Percentiles rank a stretch among this genome's conserved stretches.
Evolutionary conservation across 2,888 invertebrate genomes (phyloP).

Genomic region (Carpatolechia fugitivella): DNA sequence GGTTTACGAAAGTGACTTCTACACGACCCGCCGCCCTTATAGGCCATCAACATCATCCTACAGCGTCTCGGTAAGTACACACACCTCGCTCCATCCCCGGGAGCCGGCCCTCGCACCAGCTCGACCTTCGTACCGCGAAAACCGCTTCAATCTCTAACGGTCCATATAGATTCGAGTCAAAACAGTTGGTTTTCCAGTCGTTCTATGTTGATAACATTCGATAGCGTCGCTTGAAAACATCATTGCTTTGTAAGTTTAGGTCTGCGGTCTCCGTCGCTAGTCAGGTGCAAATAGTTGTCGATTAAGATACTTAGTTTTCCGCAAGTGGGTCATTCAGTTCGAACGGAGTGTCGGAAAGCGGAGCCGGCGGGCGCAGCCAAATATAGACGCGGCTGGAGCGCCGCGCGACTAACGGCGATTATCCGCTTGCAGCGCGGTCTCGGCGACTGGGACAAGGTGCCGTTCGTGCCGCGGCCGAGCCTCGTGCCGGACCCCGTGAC

Average conservation of each 20-base stretch:
- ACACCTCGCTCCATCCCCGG: constrained; percentile 58
- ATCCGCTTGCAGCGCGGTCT: constrained; percentile 84
- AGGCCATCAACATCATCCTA: constrained; percentile 87
- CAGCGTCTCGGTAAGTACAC: constrained; percentile 85
- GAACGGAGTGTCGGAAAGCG: constrained; percentile 60
- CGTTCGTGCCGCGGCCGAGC: constrained; percentile 91
- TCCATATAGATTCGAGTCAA: not conserved
- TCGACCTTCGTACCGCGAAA: constrained; percentile 63
- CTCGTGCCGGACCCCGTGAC: constrained; percentile 91
- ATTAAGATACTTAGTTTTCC: constrained; percentile 33
- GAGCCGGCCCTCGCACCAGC: constrained; percentile 60
- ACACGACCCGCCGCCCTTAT: constrained; percentile 91
- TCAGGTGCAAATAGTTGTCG: constrained; percentile 16
- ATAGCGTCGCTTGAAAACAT: constrained; percentile 60
- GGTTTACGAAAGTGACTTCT: constrained; percentile 96
- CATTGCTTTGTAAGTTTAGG: constrained; percentile 30
- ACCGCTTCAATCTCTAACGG: constrained; percentile 24
- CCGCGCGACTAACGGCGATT: constrained; percentile 76
- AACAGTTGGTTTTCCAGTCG: constrained; percentile 4
- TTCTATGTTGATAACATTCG: constrained; percentile 40
- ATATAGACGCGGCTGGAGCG: constrained; percentile 78
- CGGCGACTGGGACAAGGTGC: constrained; percentile 94
- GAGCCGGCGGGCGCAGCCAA: constrained; percentile 75
- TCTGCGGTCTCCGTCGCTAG: constrained; percentile 18
- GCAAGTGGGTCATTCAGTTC: constrained; percentile 69